phyloP scores from a whole-genome alignment of 2,113 vertebrate genomes.

The Calypte anna region DNA sequence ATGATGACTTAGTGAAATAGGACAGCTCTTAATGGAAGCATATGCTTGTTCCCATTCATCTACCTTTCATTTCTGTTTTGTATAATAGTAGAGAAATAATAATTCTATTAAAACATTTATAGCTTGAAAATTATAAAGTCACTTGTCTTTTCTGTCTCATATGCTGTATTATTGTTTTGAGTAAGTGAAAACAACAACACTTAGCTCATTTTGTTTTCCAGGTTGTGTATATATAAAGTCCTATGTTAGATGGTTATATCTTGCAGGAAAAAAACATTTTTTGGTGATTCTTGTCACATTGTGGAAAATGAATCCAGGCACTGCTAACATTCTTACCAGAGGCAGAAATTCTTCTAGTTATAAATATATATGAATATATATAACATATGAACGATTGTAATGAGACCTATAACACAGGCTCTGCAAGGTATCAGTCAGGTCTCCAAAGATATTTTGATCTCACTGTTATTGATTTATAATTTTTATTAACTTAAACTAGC shows the following conservation, averaged over 20 bases:
- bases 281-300: background rate
- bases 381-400: background rate
- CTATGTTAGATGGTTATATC: background rate
- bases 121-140: background rate
- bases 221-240: background rate
- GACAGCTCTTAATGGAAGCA: background rate
- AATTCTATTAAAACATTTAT: background rate
- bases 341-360: background rate
- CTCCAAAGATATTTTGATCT: background rate
- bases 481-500: background rate
- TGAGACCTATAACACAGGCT: background rate
- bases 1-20: conserved; percentile 2
- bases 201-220: background rate
- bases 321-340: background rate
- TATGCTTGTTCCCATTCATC: background rate
- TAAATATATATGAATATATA: background rate
- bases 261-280: background rate
- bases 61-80: background rate
- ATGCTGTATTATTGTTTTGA: background rate
- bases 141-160: background rate
- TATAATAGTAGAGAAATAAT: background rate
- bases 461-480: background rate
- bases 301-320: background rate
- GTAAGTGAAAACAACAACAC: background rate
- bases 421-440: background rate